Evolutionary conservation across 2,113 vertebrate genomes (phyloP).

Genomic region (Eclectus roratus): DNA sequence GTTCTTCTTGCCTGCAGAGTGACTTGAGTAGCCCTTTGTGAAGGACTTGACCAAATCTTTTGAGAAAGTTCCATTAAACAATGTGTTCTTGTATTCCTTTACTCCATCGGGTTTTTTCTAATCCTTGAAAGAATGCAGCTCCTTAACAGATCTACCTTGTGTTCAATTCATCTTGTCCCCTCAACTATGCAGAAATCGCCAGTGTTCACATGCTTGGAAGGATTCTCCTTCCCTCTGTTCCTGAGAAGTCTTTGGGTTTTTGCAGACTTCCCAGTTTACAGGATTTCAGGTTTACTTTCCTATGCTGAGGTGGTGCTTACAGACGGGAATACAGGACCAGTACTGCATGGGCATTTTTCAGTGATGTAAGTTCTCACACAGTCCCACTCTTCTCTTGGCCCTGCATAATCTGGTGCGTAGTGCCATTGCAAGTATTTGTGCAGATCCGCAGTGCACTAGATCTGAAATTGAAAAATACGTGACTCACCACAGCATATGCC

Average conservation of each 20-base stretch:
- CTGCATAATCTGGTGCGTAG: background rate
- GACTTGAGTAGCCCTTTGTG: slow-evolving; percentile 46
- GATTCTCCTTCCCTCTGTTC: background rate
- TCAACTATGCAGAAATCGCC: background rate
- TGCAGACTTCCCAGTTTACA: background rate
- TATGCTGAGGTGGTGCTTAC: background rate
- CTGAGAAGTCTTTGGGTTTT: background rate
- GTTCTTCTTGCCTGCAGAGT: slow-evolving; percentile 20
- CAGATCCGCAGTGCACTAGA: background rate
- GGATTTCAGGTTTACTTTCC: background rate
- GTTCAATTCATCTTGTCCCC: slow-evolving; percentile 29
- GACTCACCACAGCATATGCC: rapidly evolving
- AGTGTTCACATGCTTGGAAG: background rate
- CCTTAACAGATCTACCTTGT: slow-evolving; percentile 27
- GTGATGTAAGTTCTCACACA: background rate
- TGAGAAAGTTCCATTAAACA: slow-evolving; percentile 10
- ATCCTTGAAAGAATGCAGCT: slow-evolving; percentile 47
- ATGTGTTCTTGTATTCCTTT: slow-evolving; percentile 35
- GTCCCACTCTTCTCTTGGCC: background rate
- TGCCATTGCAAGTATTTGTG: background rate
- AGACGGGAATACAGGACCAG: background rate
- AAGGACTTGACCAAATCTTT: slow-evolving; percentile 23
- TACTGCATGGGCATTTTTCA: background rate
- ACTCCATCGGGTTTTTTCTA: background rate
- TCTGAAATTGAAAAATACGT: background rate